Evolutionary conservation across 2,113 vertebrate genomes (phyloP), one percentile per base, ranked within the genome.

Genomic region (Apistogramma diplotaenia): DNA sequence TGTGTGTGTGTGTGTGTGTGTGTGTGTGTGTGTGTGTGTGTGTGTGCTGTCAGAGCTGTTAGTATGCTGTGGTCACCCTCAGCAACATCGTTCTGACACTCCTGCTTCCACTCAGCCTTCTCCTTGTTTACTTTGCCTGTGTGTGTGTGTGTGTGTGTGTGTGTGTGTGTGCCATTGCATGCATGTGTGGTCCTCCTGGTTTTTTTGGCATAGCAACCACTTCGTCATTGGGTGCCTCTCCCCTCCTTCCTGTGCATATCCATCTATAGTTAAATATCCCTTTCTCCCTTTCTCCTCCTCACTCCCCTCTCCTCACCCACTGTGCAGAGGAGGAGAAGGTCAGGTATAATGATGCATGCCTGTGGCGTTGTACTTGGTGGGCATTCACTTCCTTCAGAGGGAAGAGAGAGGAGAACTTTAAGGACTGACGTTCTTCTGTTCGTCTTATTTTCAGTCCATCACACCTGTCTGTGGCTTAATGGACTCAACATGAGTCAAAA

Each of bases 151-250:
- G n/a, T 15, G 46, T 23, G 57, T 40, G 12, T 35, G 57, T 81
- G 37, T 72, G 43, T 61, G 27, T 70, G 58, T 37, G 60, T 49
- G 43, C 27, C 31, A 51, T 33, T 54, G 65, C 55, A 31, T 59
- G 23, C 49, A 40, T 40, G 62, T 62, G 55, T 37, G 43, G 25
- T 58, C 57, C 58, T 83, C 60, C 80, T 76, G 33, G 23, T 77
- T 76, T 87, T 87, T 87, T 89, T 89, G 85, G 91, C 92, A 92
- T 91, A 91, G 91, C 90, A 93, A 92, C 92, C 88, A 85, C 83
- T 87, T 85, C 33, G 81, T 93, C 89, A 86, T 85, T 5, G 76
- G 73, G 31, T 16, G 70, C 77, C 82, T 84, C 77, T 78, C 85
- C 80, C 74, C 80, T 83, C 49, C 40, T 59, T 60, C 60, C 57